These are phyloP conservation scores for Etheostoma nigrum DNA, from an alignment of 2,797 vertebrate species.

Conservation along the genomic window DNA sequence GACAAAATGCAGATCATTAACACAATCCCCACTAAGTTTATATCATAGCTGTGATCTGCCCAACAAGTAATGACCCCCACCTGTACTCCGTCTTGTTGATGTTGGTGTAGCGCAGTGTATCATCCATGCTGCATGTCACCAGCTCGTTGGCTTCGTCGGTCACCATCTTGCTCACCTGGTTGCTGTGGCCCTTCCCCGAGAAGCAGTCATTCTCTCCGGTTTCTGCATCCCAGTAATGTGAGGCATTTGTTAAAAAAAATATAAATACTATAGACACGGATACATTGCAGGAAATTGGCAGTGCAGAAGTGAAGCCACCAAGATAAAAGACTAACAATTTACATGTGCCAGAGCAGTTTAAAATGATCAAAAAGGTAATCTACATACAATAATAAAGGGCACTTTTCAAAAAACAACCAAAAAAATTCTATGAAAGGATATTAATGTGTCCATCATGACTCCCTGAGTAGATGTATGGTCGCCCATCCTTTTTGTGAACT, in stretches of 20 bases:
- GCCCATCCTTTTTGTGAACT: slow-evolving; percentile 88
- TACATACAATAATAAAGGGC: background rate
- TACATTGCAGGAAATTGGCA: background rate
- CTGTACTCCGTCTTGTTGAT: slow-evolving; percentile 90
- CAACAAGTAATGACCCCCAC: slow-evolving; percentile 66
- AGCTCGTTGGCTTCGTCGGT: slow-evolving; percentile 85
- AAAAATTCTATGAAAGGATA: slow-evolving; percentile 88
- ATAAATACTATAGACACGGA: background rate
- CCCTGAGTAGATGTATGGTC: slow-evolving; percentile 92
- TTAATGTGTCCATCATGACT: slow-evolving; percentile 98
- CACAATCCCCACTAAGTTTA: background rate
- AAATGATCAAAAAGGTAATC: background rate
- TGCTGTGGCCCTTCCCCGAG: slow-evolving; percentile 94
- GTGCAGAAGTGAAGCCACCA: background rate
- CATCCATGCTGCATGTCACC: slow-evolving; percentile 97
- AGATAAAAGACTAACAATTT: background rate
- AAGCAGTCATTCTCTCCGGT: slow-evolving; percentile 92
- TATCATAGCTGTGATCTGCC: background rate
- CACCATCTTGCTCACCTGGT: slow-evolving; percentile 91
- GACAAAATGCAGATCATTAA: background rate
- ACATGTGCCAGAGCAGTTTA: background rate
- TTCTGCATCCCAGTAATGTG: slow-evolving; percentile 97
- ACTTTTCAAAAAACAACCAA: too few relatives aligned
- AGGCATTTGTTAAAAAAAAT: slow-evolving; percentile 77
- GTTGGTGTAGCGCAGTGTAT: slow-evolving; percentile 92